Evolutionary conservation across 2,888 invertebrate genomes (phyloP).

Genomic region (Xestia c-nigrum): DNA sequence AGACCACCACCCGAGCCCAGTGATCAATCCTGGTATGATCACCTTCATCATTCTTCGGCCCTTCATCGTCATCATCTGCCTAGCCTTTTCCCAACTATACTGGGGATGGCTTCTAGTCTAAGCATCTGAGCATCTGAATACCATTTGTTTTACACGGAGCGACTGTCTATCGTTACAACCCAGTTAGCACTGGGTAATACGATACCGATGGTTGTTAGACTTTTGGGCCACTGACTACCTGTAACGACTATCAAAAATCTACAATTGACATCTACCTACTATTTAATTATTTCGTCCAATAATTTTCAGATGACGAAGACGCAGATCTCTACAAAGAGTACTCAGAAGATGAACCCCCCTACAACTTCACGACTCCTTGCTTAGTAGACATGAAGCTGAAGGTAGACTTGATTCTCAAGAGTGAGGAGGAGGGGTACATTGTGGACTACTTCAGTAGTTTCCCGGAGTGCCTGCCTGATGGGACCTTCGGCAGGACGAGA

Average conservation of each 20-base stretch:
- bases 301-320: conserved; percentile 75
- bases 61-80: too few relatives aligned
- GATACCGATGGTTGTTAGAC: too few relatives aligned
- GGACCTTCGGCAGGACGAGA: conserved; percentile 77
- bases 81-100: too few relatives aligned
- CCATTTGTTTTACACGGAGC: too few relatives aligned
- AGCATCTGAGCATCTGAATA: too few relatives aligned
- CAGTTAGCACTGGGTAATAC: too few relatives aligned
- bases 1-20: not conserved
- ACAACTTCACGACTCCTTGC: conserved; percentile 83
- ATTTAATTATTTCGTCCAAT: not conserved
- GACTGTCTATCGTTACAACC: too few relatives aligned
- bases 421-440: conserved; percentile 79
- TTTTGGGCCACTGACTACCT: too few relatives aligned
- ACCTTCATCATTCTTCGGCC: not conserved
- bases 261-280: not conserved
- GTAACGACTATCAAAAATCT: too few relatives aligned
- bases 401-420: conserved; percentile 72
- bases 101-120: too few relatives aligned
- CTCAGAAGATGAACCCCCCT: conserved; percentile 75
- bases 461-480: conserved; percentile 82
- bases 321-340: conserved; percentile 79
- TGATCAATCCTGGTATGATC: not conserved
- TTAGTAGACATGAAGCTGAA: conserved; percentile 71
- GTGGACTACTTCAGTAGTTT: conserved; percentile 77